Base-by-base conservation (phyloP, 2,797 vertebrate genomes). In the Chrosomus eos region DNA sequence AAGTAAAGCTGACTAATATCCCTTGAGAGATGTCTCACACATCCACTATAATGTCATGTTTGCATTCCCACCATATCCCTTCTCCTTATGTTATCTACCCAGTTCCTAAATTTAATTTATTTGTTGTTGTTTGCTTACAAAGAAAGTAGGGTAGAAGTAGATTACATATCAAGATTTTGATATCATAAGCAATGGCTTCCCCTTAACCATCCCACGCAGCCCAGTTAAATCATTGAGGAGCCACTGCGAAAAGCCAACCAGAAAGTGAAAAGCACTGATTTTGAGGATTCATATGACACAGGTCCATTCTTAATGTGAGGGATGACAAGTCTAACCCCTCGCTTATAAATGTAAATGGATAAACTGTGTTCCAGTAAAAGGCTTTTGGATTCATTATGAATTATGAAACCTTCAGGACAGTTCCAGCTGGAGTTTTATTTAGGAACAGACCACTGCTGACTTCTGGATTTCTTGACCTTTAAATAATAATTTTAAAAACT, bases 261-360 rank as follows among this genome's bases (percentile, higher is more conserved):
- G 28, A 73, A 74, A 83, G 81, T 64, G 43, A 79, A 72, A 60
- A 76, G 83, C 51, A 33, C 62, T 60, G 67, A 80, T 81, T 58
- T 43, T 80, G 72, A 80, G 53, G 85, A 89, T 88, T 80, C 80
- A 87, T 67, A 85, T 88, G 48, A 45, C 89, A 45, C 89, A 9
- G 76, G 60, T 93, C 90, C 92, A 93, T 93, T 90, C 88, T 92
- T 92, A 93, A 93, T 91, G 92, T 89, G 67, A 83, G 38, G 55
- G 83, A 90, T 90, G 92, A 93, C 91, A 92, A 86, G 84, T 68
- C 90, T 86, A 80, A 81, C 88, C 84, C 58, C 85, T 91, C 88
- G 87, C 92, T 91, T 93, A 87, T 83, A 87, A 83, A 80, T 91
- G 91, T 90, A 95, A 95, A 95, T 95, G 94, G 94, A 95, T 91